Percentiles rank a stretch among this genome's conserved stretches.
Conservation (phyloP, 2,797 vertebrate genomes). For the Schizopygopsis malacanthus region DNA sequence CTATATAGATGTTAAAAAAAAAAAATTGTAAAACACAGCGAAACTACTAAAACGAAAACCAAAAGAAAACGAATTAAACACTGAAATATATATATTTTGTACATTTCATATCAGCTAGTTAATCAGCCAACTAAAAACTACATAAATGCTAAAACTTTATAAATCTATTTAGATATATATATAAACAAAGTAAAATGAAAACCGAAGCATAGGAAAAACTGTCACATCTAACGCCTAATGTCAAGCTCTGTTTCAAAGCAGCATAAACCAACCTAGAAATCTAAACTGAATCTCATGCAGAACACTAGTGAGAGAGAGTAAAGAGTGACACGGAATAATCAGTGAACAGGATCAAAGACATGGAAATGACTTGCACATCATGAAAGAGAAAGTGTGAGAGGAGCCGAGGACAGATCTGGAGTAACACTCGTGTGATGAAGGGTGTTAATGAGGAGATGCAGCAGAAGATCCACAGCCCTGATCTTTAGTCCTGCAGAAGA, state of each 20-base stretch:
- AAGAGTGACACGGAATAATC: background rate
- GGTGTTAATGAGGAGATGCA: background rate
- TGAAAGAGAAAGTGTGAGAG: background rate
- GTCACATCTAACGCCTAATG: background rate
- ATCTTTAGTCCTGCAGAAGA: background rate
- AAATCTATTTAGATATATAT: background rate
- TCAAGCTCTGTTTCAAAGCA: background rate
- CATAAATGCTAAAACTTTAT: too few species aligned
- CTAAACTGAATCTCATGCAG: background rate
- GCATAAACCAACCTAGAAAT: background rate
- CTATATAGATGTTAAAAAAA: background rate
- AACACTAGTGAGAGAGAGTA: background rate
- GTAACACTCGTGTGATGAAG: background rate
- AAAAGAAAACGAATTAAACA: too few species aligned
- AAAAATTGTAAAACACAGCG: too few species aligned
- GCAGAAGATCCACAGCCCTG: background rate
- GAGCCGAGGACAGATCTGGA: slow-evolving; percentile 7
- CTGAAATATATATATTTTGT: too few species aligned
- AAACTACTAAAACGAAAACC: too few species aligned
- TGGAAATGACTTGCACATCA: slow-evolving; percentile 10
- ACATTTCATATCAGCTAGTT: too few species aligned
- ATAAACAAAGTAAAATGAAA: background rate
- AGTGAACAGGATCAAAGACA: background rate
- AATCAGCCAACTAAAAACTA: too few species aligned
- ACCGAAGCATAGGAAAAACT: too few species aligned